Base-by-base conservation (phyloP, 2,888 invertebrate species). In the Bombyx huttoni region DNA sequence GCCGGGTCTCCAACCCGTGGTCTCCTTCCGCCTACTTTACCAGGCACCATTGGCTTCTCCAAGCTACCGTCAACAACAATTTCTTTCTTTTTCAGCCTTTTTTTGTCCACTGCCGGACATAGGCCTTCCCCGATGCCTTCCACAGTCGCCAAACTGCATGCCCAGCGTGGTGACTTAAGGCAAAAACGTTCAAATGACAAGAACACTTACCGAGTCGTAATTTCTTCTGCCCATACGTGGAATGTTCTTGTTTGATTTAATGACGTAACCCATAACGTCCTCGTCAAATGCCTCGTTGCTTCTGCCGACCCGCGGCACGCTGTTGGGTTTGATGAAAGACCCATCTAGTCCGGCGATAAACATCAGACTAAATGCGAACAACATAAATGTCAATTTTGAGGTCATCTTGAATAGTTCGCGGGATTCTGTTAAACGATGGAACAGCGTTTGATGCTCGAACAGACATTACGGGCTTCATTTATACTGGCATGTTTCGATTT, bases 191-290 rank as follows among this genome's bases (percentile, higher is more conserved):
- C n/a, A n/a, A n/a, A n/a, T n/a, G n/a, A n/a, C n/a, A 24, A 24
- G 5, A 24, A 24, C 34, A 58, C 83, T 77, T 65, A 88, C 87
- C 63, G 84, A 85, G 63, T 87, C 83, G 50, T 78, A 86, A 58
- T 87, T 88, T 57, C 88, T 75, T 58, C 88, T 68, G 3, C 88
- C 88, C 81, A 88, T 86, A 3, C 88, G 68, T 13, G 88, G 88
- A 60, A 88, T 87, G 62, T 81, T 86, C 57, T 87, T 88, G 63
- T 74, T 81, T 0, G 84, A 82, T 70, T 87, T 87, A 49, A 88
- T 87, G 54, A 88, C 88, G 52, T 88, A 88, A 5, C 86, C 87
- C 80, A 81, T 78, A 51, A 73, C 60, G 46, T 71, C 74, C 53
- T 80, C 77, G 51, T 81, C 85, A 54, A 70, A 87, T 8, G 71